Evolutionary conservation across 2,797 vertebrate genomes (phyloP).

Genomic region (Oreonectes daqikongensis): DNA sequence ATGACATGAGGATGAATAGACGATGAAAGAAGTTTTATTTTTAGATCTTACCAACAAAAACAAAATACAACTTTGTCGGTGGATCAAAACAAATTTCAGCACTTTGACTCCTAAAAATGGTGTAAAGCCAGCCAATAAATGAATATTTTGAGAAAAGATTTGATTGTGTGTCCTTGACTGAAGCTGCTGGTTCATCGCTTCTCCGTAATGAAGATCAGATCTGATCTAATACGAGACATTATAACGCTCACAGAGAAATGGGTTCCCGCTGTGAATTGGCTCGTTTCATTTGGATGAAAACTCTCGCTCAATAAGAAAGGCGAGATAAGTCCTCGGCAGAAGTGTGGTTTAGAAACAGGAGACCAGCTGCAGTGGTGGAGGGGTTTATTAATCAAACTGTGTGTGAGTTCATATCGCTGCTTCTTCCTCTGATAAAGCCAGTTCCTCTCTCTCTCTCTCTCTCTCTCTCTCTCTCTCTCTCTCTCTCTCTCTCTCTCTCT

Average conservation of each 20-base stretch:
- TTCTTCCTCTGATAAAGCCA: constrained; percentile 59
- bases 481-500: constrained; percentile 37
- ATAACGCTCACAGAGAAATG: constrained; percentile 7
- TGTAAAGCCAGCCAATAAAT: constrained; percentile 2
- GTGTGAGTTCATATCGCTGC: constrained; percentile 70
- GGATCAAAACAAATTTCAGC: neutral
- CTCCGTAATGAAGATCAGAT: constrained; percentile 17
- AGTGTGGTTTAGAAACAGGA: constrained; percentile 68
- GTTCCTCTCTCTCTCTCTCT: constrained; percentile 22
- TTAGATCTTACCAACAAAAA: no score
- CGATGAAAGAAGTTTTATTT: no score
- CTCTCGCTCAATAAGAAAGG: constrained; percentile 22
- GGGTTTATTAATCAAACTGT: constrained; percentile 70
- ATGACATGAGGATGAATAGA: no score
- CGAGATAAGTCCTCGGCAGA: constrained; percentile 45
- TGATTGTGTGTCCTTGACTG: neutral
- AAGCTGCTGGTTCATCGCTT: neutral
- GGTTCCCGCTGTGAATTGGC: neutral
- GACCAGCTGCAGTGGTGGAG: constrained; percentile 74
- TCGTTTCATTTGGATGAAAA: constrained; percentile 26
- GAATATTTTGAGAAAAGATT: neutral
- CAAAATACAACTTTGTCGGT: neutral
- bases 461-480: constrained; percentile 51
- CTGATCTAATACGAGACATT: constrained; percentile 16
- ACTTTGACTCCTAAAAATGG: neutral